Percentiles rank a stretch among this genome's conserved stretches.
These are phyloP conservation scores for Campoletis sonorensis DNA, from an alignment of 1,140 invertebrate genomes.

Conservation along the genomic window DNA sequence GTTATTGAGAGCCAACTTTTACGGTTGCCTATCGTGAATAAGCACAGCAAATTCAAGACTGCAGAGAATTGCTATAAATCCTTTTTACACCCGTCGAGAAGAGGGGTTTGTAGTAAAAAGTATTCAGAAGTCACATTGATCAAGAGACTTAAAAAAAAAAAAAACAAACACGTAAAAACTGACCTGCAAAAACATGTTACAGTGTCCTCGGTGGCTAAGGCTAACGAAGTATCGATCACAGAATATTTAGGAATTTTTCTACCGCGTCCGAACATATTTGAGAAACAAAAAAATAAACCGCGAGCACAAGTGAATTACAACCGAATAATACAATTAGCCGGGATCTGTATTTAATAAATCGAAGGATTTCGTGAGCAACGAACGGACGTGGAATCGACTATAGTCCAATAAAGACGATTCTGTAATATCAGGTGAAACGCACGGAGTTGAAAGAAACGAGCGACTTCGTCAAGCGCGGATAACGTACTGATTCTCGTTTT, in stretches of 20 bases:
- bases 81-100: too few species aligned
- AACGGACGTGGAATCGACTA: not conserved
- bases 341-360: too few species aligned
- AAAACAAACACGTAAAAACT: slow-evolving; percentile 55
- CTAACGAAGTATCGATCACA: slow-evolving; percentile 71
- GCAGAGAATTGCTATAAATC: too few species aligned
- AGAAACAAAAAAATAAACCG: slow-evolving; percentile 26
- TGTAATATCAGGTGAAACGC: not conserved
- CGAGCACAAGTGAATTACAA: not conserved
- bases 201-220: slow-evolving; percentile 83
- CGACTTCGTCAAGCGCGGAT: slow-evolving; percentile 25
- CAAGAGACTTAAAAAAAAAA: not conserved
- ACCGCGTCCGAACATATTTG: slow-evolving; percentile 65
- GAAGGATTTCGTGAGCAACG: not conserved
- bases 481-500: slow-evolving; percentile 37
- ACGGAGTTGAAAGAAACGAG: not conserved
- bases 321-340: not conserved
- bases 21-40: too few species aligned
- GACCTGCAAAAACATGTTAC: slow-evolving; percentile 87
- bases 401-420: not conserved
- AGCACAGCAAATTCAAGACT: too few species aligned
- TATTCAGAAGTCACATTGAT: too few species aligned
- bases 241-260: slow-evolving; percentile 69
- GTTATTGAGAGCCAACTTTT: not conserved
- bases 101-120: too few species aligned